These are phyloP conservation scores for Drosophila erecta DNA, from an alignment of 1,140 invertebrate species.

Conservation along the genomic window DNA sequence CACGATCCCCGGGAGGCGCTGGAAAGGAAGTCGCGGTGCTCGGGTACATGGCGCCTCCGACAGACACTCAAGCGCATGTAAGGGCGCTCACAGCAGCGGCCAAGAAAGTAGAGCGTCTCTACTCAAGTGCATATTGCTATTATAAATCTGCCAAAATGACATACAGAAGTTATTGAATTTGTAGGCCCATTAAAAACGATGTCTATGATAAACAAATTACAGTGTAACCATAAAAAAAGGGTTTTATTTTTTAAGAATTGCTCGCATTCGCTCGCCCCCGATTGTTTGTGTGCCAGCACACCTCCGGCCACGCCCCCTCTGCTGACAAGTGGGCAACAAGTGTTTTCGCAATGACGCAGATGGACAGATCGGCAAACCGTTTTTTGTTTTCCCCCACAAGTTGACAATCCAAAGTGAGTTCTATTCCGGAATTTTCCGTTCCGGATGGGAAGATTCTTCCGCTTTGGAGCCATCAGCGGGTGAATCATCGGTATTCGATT, in stretches of 20 bases:
- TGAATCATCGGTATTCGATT: slow-evolving; percentile 10
- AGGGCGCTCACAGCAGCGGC: slow-evolving; percentile 7
- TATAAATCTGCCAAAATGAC: too few relatives aligned
- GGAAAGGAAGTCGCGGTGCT: slow-evolving; percentile 39
- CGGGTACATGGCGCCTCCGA: slow-evolving; percentile 7
- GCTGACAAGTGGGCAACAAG: slow-evolving; percentile 25
- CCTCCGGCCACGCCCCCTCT: slow-evolving; percentile 9
- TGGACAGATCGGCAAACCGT: slow-evolving; percentile 26
- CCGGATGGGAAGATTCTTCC: background rate
- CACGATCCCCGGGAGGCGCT: slow-evolving; percentile 26
- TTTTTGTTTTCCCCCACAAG: slow-evolving; percentile 16
- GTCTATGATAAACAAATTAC: too few relatives aligned
- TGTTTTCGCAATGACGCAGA: slow-evolving; percentile 53
- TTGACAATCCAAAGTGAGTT: slow-evolving; percentile 4
- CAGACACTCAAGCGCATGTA: slow-evolving; percentile 9
- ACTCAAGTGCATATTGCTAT: too few relatives aligned
- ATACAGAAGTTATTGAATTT: too few relatives aligned
- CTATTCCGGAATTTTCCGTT: slow-evolving; percentile 2
- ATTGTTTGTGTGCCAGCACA: background rate
- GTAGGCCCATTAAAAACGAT: too few relatives aligned
- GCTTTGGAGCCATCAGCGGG: background rate
- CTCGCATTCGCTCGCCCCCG: background rate
- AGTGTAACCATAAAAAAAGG: too few relatives aligned
- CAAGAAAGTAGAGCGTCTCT: background rate
- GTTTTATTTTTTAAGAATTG: background rate